phyloP scores from a whole-genome alignment of 1,140 invertebrate species.

The Tachypleus tridentatus region DNA sequence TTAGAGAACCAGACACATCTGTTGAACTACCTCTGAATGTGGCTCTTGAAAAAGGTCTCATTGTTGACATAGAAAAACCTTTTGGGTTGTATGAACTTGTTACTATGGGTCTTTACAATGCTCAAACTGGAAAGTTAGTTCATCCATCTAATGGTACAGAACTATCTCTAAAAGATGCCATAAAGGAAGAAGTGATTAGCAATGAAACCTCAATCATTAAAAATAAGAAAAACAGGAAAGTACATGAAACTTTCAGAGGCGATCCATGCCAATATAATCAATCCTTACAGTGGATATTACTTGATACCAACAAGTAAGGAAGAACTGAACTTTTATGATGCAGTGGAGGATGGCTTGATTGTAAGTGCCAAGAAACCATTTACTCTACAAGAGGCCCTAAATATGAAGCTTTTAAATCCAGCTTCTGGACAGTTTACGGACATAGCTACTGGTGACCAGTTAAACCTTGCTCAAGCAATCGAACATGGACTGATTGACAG shows the following conservation, averaged over 20 bases:
- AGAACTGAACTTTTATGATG: slow-evolving; percentile 47
- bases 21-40: slow-evolving; percentile 51
- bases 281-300: slow-evolving; percentile 56
- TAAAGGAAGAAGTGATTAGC: slow-evolving; percentile 45
- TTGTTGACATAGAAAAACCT: slow-evolving; percentile 68
- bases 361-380: slow-evolving; percentile 55
- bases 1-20: slow-evolving; percentile 46
- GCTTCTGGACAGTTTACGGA: slow-evolving; percentile 67
- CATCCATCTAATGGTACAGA: slow-evolving; percentile 66
- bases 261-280: slow-evolving; percentile 54
- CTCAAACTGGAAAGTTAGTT: slow-evolving; percentile 55
- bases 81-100: slow-evolving; percentile 62
- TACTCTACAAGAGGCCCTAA: slow-evolving; percentile 61
- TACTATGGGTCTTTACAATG: slow-evolving; percentile 65
- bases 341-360: slow-evolving; percentile 55
- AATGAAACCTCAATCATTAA: slow-evolving; percentile 9
- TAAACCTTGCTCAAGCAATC: slow-evolving; percentile 54
- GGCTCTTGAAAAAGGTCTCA: slow-evolving; percentile 59
- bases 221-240: slow-evolving; percentile 37
- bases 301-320: slow-evolving; percentile 43
- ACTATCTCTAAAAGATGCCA: slow-evolving; percentile 63
- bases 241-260: slow-evolving; percentile 63
- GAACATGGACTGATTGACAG: slow-evolving; percentile 58
- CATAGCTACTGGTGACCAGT: slow-evolving; percentile 52
- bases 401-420: slow-evolving; percentile 57